A percentile compares a stretch with the other conserved stretches of the same genome.
phyloP scores from a whole-genome alignment of 2,113 vertebrate species.

The Syngnathus typhle region DNA sequence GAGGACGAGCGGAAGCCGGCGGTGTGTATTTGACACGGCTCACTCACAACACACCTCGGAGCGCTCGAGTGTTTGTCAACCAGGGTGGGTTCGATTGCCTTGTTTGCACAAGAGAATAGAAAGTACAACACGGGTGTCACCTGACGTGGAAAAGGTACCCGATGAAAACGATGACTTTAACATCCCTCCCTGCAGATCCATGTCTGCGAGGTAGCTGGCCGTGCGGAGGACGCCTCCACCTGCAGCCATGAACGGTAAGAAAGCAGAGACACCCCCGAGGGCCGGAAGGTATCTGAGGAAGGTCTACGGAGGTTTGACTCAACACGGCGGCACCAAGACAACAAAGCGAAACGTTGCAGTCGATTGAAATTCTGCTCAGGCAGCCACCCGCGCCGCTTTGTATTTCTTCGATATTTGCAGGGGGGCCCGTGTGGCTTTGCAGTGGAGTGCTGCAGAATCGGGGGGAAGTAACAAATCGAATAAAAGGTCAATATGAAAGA shows the following conservation, averaged over 20 bases:
- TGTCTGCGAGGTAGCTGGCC: constrained; percentile 62
- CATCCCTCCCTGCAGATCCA: constrained; percentile 51
- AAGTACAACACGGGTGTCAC: not conserved
- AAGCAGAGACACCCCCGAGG: not conserved
- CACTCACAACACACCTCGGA: constrained; percentile 27
- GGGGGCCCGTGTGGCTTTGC: not conserved
- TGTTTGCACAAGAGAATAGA: constrained; percentile 34
- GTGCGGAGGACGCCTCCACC: constrained; percentile 62
- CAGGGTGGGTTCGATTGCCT: constrained; percentile 13
- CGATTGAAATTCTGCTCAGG: constrained; percentile 17
- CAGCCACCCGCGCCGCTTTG: not conserved
- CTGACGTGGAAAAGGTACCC: not conserved
- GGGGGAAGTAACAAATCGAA: no score
- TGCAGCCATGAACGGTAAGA: constrained; percentile 75
- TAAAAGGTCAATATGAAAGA: no score
- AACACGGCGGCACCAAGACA: not conserved
- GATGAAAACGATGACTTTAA: no score
- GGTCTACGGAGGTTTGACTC: not conserved
- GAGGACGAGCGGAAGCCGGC: not conserved
- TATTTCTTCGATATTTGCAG: constrained; percentile 13
- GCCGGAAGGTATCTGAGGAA: constrained; percentile 3
- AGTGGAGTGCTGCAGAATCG: not conserved
- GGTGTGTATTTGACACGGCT: constrained; percentile 23
- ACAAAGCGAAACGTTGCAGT: not conserved
- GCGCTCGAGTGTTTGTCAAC: constrained; percentile 27